Base-by-base conservation (phyloP, 2,888 invertebrate genomes). In the Caenorhabditis becei region DNA sequence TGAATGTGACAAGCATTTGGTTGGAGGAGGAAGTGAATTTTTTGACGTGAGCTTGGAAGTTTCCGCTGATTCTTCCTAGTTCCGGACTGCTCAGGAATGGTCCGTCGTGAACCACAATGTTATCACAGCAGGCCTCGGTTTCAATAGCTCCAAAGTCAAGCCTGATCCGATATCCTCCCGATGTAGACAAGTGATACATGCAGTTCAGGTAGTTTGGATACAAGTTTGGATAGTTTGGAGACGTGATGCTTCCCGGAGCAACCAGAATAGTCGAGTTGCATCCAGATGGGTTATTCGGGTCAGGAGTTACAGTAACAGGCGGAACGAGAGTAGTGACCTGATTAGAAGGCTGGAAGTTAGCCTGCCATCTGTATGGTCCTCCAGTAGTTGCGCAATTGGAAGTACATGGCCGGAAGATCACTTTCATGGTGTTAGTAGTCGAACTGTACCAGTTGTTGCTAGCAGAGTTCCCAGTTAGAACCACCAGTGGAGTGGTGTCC, bases 111-210 rank as follows among this genome's bases (percentile, higher is more conserved):
- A 82, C 35, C 0, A 74, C 70, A 18, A 78, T 78, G 14, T 62
- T 63, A 44, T 82, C 82, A 59, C 82, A 82, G 20, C 82, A 82
- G n/a, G 74, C 54, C 41, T 82, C 82, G 26, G 82, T 82, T 10
- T 59, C 49, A 18, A 82, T 35, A 1, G 37, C 26, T 41, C 49
- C 58, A 32, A 81, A 81, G 28, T 70, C 63, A 3, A 80, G 23
- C 8, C 18, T 32, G 18, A 80, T 77, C 41, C 74, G 24, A 14
- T 72, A 77, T 23, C 81, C 81, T 10, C 66, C 67, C 2, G 28
- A 20, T 16, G 81, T 71, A 0, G 71, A 62, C 58, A 81, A 59
- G 20, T 72, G 77, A 59, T 81, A 81, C 26, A 66, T 16, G 53
- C 82, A 82, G 23, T 78, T 61, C n/a, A 65, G 23, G 28, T 61